phyloP scores from a whole-genome alignment of 1,140 invertebrate species.

The Carcinoscorpius rotundicauda region DNA sequence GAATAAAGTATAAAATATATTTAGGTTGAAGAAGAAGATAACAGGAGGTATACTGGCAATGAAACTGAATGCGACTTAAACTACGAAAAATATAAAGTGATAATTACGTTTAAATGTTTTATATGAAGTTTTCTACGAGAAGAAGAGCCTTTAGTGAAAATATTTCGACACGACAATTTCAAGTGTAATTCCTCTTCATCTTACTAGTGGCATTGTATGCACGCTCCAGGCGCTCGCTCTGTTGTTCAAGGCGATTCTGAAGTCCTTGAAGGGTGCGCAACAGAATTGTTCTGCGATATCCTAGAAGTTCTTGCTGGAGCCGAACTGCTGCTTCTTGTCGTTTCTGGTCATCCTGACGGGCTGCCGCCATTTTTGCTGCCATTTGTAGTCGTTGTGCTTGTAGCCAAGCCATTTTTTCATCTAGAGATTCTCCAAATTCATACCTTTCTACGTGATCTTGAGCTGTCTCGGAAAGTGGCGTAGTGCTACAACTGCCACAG shows the following conservation, averaged over 20 bases:
- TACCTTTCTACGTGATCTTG: not conserved
- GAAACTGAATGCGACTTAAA: no score
- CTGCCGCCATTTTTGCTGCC: not conserved
- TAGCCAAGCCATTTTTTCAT: not conserved
- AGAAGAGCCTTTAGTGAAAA: no score
- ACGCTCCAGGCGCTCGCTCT: not conserved
- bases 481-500: conserved; percentile 1
- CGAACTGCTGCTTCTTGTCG: not conserved
- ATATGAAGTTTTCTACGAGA: no score
- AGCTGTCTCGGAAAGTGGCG: not conserved
- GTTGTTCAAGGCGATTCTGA: not conserved
- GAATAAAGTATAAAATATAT: no score
- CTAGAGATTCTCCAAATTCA: not conserved
- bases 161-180: no score
- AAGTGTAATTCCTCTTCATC: no score
- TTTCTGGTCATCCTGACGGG: not conserved
- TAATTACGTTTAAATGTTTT: no score
- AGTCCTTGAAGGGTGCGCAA: not conserved
- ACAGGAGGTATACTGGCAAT: no score
- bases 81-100: no score
- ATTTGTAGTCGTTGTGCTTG: not conserved
- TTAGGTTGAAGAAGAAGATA: no score
- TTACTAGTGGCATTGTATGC: no score
- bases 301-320: not conserved
- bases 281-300: not conserved